Percentiles rank a stretch among this genome's conserved stretches.
Evolutionary conservation across 2,888 invertebrate species (phyloP).

Genomic region (Chloromyia formosa): DNA sequence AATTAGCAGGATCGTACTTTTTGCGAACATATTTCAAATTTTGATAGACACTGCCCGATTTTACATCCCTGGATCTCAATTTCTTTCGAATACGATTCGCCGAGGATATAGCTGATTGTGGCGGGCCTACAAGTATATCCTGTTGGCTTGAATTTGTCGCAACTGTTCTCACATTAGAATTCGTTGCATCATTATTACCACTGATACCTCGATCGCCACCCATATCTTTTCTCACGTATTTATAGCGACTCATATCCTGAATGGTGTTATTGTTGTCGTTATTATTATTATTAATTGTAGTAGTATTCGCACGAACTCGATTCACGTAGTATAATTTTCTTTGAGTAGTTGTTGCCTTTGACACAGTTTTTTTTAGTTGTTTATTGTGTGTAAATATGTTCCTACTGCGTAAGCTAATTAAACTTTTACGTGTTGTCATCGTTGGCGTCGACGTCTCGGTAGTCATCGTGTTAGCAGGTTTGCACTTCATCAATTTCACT

Average conservation of each 20-base stretch:
- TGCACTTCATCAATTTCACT: not conserved
- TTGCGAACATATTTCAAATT: slow-evolving; percentile 4
- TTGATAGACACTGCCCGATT: not conserved
- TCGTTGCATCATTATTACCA: not conserved
- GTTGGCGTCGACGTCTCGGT: slow-evolving; percentile 27
- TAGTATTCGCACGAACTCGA: slow-evolving; percentile 23
- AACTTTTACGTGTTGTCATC: slow-evolving; percentile 35
- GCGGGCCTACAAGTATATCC: no score
- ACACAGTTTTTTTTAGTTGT: slow-evolving; percentile 30
- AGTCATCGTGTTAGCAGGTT: slow-evolving; percentile 25
- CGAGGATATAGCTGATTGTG: not conserved
- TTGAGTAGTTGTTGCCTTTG: slow-evolving; percentile 40
- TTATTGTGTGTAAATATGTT: slow-evolving; percentile 46
- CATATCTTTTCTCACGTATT: slow-evolving; percentile 13
- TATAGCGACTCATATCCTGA: slow-evolving; percentile 37
- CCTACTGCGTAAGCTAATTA: slow-evolving; percentile 48
- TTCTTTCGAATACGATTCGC: not conserved
- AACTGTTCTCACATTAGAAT: not conserved
- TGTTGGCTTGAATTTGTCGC: no score
- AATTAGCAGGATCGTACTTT: slow-evolving; percentile 30
- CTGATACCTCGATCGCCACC: not conserved
- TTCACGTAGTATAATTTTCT: slow-evolving; percentile 38
- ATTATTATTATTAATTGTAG: slow-evolving; percentile 1
- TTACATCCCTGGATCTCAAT: not conserved
- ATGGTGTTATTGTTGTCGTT: not conserved